phyloP scores from a whole-genome alignment of 1,140 invertebrate genomes.

The Nixonia krombeini region DNA sequence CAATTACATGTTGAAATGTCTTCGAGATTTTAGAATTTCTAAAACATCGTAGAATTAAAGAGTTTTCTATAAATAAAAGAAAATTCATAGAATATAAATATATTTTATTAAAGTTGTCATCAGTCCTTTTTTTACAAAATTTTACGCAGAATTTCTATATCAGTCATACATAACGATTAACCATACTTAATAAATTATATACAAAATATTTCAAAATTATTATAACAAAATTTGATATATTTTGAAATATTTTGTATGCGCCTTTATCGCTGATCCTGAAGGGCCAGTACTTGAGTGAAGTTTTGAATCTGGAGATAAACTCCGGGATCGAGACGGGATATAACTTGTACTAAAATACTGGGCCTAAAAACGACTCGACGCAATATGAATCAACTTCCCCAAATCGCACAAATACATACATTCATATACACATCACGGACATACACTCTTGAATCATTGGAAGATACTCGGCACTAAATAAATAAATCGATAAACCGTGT shows the following conservation, averaged over 20 bases:
- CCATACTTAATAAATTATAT: neutral
- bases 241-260: constrained; percentile 1
- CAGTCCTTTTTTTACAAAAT: constrained; percentile 42
- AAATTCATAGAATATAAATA: constrained; percentile 26
- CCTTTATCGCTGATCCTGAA: constrained; percentile 32
- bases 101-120: constrained; percentile 43
- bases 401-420: constrained; percentile 7
- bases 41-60: no score
- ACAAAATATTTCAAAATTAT: constrained; percentile 7
- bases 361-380: constrained; percentile 28
- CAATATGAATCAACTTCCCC: constrained; percentile 14
- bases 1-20: no score
- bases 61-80: no score
- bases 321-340: constrained; percentile 29
- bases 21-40: no score
- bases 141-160: constrained; percentile 8
- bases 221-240: no score
- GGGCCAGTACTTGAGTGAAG: constrained; percentile 36
- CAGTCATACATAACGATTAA: neutral
- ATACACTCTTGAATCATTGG: constrained; percentile 24
- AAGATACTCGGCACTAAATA: constrained; percentile 22
- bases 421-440: no score
- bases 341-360: constrained; percentile 36
- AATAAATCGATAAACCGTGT: constrained; percentile 35
- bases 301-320: constrained; percentile 40